phyloP scores from a whole-genome alignment of 2,113 vertebrate species.

The Ciconia maguari region DNA sequence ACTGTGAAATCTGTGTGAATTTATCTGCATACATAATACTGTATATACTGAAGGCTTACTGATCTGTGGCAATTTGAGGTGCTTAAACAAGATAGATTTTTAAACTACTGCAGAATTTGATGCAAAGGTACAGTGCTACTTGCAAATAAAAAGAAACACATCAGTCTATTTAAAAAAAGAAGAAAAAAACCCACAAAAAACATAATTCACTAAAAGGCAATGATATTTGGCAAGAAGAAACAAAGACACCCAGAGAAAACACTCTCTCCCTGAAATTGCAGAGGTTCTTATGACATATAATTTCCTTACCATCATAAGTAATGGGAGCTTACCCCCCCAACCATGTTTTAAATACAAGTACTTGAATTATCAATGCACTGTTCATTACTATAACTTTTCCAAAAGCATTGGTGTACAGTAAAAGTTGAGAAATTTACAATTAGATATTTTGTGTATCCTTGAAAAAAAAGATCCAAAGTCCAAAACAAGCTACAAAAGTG shows the following conservation, averaged over 20 bases:
- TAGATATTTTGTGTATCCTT: neutral
- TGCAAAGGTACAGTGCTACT: neutral
- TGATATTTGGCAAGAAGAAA: neutral
- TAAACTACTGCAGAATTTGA: neutral
- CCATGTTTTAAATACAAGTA: neutral
- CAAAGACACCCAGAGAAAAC: neutral
- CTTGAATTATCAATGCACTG: neutral
- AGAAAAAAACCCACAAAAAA: fast-evolving
- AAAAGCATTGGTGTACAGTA: neutral
- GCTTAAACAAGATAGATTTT: neutral
- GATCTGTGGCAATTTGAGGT: neutral
- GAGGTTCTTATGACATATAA: neutral
- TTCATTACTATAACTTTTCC: neutral
- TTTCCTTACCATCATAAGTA: neutral
- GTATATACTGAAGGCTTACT: neutral
- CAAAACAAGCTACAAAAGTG: neutral
- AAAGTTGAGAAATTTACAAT: neutral
- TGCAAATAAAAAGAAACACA: neutral
- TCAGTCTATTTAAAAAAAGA: neutral
- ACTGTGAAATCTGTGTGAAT: neutral
- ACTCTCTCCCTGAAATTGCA: neutral
- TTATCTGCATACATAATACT: neutral
- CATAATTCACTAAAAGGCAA: neutral
- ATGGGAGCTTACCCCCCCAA: neutral
- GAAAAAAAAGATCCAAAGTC: neutral